These are phyloP conservation scores for Panzeria rudis DNA, from an alignment of 2,888 invertebrate species.

Conservation along the genomic window DNA sequence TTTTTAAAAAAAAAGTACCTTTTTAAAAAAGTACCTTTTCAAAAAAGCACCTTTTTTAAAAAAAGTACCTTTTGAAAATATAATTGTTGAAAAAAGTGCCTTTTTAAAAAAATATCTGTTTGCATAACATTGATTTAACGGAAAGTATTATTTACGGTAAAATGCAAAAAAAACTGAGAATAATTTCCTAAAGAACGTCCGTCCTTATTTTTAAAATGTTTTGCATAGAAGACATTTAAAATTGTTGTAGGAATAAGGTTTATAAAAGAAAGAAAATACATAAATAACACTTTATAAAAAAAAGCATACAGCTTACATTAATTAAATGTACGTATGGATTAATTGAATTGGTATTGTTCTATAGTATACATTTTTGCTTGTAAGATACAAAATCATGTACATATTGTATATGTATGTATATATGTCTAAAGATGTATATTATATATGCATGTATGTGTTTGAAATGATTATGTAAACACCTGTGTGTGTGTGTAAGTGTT, in stretches of 20 bases:
- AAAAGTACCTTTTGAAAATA: neutral
- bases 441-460: slow-evolving; percentile 3
- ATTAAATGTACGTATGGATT: neutral
- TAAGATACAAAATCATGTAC: neutral
- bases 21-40: neutral
- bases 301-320: neutral
- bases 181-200: neutral
- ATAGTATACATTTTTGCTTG: neutral
- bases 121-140: neutral
- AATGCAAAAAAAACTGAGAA: too few relatives aligned
- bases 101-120: neutral
- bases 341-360: slow-evolving; percentile 5
- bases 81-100: too few relatives aligned
- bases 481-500: neutral
- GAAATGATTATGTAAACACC: neutral
- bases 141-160: neutral
- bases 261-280: neutral
- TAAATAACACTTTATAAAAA: slow-evolving; percentile 11
- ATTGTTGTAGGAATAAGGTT: neutral
- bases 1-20: neutral
- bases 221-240: neutral
- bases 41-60: too few relatives aligned
- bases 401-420: slow-evolving; percentile 1
- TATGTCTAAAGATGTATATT: neutral
- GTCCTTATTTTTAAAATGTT: neutral